Evolutionary conservation across 2,888 invertebrate genomes (phyloP), one percentile per base, ranked within the genome.

Genomic region (Eupeodes luniger): DNA sequence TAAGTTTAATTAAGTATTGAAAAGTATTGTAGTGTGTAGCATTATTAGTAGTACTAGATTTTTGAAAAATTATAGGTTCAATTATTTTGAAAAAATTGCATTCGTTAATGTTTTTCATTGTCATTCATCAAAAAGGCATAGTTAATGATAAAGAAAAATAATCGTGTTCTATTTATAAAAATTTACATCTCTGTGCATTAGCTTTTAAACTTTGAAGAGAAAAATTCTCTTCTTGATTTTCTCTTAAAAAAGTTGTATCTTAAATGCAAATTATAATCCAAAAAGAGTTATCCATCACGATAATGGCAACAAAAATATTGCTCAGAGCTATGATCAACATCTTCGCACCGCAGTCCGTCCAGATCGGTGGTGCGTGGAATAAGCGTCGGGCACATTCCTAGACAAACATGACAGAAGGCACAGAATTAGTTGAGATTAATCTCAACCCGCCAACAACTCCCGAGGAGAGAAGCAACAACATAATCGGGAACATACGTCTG

Each of bases 401-500:
- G 11, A 34, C 7, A 72, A 80, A 89, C 84, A 92, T 91, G 91
- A 88, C 90, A 85, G 89, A 81, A 59, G 90, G 88, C 69, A 70
- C 84, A 87, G 89, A 91, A 85, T 90, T 92, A 91, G 90, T 91
- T 77, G 91, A 91, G 69, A 88, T 91, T 5, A 91, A 91, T 80
- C 82, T 92, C 74, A 90, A 91, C 59, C 76, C 90, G 36, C 89
- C 90, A 10, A 89, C 78, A 2, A 90, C 90, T 14, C 90, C 91
- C 53, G 89, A 81, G 89, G 89, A 87, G 16, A 59, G 64, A 51
- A 83, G 85, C 69, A 84, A 64, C 77, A 87, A 89, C 16, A 85
- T 89, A 47, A 72, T 81, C 14, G 89, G 89, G 3, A 89, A 86
- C 49, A 77, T 89, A 12, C 85, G 84, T 9, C 40, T 87, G 80